phyloP scores from a whole-genome alignment of 2,797 vertebrate species.

The Gallirallus australis region DNA sequence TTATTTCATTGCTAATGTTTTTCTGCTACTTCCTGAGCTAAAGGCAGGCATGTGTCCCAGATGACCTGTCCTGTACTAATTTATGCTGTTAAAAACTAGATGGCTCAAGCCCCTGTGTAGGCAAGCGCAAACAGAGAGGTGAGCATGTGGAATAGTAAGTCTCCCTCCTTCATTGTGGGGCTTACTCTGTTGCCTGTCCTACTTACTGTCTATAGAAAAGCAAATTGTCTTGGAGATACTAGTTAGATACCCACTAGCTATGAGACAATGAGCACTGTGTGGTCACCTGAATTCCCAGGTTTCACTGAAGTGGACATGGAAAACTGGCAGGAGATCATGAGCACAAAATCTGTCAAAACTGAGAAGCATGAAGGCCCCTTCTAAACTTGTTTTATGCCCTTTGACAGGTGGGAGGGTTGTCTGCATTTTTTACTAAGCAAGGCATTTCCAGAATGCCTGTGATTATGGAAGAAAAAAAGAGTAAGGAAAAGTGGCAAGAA shows the following conservation, averaged over 20 bases:
- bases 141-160: neutral
- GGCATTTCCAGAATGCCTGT: neutral
- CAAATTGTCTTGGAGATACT: neutral
- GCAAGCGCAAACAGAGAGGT: neutral
- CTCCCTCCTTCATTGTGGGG: neutral
- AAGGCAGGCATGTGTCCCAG: neutral
- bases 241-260: neutral
- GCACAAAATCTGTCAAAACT: neutral
- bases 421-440: neutral
- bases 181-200: neutral
- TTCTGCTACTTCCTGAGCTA: neutral
- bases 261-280: neutral
- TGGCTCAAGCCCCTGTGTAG: neutral
- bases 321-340: neutral
- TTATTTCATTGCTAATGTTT: neutral
- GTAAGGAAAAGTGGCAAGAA: neutral
- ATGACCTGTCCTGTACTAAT: neutral
- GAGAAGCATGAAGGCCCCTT: neutral
- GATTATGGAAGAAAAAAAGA: neutral
- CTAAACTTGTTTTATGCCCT: neutral
- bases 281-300: neutral
- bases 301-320: neutral
- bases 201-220: neutral
- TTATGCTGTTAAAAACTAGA: neutral
- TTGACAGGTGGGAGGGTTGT: neutral